Evolutionary conservation across 2,113 vertebrate genomes (phyloP).

Genomic region (Epinephelus moara): DNA sequence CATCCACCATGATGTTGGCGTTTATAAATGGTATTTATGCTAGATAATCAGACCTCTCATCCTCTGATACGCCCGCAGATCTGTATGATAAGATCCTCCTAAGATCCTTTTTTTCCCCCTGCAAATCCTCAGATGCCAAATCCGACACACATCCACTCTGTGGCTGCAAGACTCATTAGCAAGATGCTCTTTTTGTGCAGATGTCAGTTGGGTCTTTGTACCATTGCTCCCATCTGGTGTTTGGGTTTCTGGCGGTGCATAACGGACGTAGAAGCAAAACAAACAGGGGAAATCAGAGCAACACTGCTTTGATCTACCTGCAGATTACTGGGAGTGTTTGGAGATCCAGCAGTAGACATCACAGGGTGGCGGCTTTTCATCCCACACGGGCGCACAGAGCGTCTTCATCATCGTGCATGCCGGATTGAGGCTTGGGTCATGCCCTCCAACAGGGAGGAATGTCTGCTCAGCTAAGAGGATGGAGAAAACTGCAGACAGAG

Average conservation of each 20-base stretch:
- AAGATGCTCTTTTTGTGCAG: slow-evolving; percentile 52
- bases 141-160: slow-evolving; percentile 15
- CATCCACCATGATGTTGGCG: background rate
- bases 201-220: slow-evolving; percentile 55
- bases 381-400: slow-evolving; percentile 12
- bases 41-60: slow-evolving; percentile 43
- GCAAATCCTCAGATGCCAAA: background rate
- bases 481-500: slow-evolving; percentile 15
- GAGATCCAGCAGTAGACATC: slow-evolving; percentile 50
- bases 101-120: slow-evolving; percentile 21
- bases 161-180: slow-evolving; percentile 46
- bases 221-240: slow-evolving; percentile 69
- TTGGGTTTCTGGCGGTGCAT: slow-evolving; percentile 73
- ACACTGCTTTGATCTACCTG: slow-evolving; percentile 57
- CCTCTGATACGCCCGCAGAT: slow-evolving; percentile 10
- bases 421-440: slow-evolving; percentile 23
- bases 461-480: slow-evolving; percentile 13
- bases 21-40: slow-evolving; percentile 8
- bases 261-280: slow-evolving; percentile 46
- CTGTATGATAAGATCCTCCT: slow-evolving; percentile 48
- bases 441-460: slow-evolving; percentile 52
- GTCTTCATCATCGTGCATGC: background rate
- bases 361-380: slow-evolving; percentile 21
- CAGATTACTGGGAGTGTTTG: slow-evolving; percentile 66
- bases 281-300: slow-evolving; percentile 55